Percentiles rank a stretch among this genome's conserved stretches.
phyloP scores from a whole-genome alignment of 2,113 vertebrate species.

The Puma concolor region DNA sequence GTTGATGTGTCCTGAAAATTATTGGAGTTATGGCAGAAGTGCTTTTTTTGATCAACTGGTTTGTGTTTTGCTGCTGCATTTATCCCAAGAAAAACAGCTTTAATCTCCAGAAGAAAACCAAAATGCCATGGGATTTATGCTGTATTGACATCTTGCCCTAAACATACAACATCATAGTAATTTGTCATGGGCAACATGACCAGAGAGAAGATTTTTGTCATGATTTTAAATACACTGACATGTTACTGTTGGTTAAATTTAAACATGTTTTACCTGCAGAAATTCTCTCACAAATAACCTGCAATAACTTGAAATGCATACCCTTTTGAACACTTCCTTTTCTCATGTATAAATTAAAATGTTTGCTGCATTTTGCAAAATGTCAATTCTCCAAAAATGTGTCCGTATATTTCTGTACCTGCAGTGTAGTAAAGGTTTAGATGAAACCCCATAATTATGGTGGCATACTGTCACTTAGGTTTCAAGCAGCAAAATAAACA shows the following conservation, averaged over 20 bases:
- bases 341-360: conserved; percentile 91
- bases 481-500: conserved; percentile 94
- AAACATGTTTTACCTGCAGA: conserved; percentile 91
- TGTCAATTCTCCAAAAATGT: conserved; percentile 90
- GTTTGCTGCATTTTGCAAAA: conserved; percentile 93
- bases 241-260: conserved; percentile 90
- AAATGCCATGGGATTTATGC: conserved; percentile 92
- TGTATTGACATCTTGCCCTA: conserved; percentile 91
- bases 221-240: conserved; percentile 91
- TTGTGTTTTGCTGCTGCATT: conserved; percentile 93
- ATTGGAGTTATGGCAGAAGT: conserved; percentile 91
- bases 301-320: conserved; percentile 93
- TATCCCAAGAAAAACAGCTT: conserved; percentile 94
- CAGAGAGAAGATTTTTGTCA: conserved; percentile 91
- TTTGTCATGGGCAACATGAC: conserved; percentile 88
- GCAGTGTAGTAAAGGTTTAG: conserved; percentile 91
- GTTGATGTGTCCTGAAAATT: conserved; percentile 91
- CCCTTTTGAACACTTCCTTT: conserved; percentile 92
- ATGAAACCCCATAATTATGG: conserved; percentile 87
- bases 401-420: conserved; percentile 91
- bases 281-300: conserved; percentile 91
- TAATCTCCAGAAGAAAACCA: conserved; percentile 94
- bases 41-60: conserved; percentile 93
- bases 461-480: conserved; percentile 91
- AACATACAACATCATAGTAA: conserved; percentile 87